These are phyloP conservation scores for Lateolabrax maculatus DNA, from an alignment of 2,797 vertebrate genomes.

Conservation along the genomic window DNA sequence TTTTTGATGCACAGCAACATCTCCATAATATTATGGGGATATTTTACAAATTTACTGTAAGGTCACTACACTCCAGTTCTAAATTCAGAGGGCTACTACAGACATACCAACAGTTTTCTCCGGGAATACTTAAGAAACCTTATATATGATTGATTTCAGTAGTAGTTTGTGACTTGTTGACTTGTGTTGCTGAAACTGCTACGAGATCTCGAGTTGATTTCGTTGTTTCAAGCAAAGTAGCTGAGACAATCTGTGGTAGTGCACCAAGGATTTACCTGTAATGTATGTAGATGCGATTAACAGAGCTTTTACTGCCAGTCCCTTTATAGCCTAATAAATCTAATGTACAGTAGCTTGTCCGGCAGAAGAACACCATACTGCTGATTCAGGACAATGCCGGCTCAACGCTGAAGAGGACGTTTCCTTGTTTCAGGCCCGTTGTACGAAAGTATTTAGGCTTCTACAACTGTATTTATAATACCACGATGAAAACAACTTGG, in stretches of 20 bases:
- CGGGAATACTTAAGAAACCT: neutral
- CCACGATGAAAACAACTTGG: neutral
- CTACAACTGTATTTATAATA: neutral
- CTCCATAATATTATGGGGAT: neutral
- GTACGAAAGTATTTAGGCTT: neutral
- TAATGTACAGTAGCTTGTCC: constrained; percentile 24
- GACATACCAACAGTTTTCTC: neutral
- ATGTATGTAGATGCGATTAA: constrained; percentile 27
- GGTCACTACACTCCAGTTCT: neutral
- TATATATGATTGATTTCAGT: neutral
- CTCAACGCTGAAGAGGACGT: constrained; percentile 5
- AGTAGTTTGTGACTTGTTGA: constrained; percentile 33
- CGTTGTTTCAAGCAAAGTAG: neutral
- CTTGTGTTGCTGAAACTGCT: constrained; percentile 12
- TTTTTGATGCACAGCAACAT: neutral
- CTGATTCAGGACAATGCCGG: constrained; percentile 37
- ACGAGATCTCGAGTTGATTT: constrained; percentile 1
- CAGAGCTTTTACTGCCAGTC: constrained; percentile 32
- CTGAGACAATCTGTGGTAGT: constrained; percentile 13
- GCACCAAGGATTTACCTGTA: constrained; percentile 27
- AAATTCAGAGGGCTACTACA: neutral
- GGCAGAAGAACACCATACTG: constrained; percentile 27
- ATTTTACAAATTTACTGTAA: neutral
- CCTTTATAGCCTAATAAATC: constrained; percentile 17
- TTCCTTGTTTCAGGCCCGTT: constrained; percentile 1